phyloP scores from a whole-genome alignment of 2,113 vertebrate species.

The Caloenas nicobarica region DNA sequence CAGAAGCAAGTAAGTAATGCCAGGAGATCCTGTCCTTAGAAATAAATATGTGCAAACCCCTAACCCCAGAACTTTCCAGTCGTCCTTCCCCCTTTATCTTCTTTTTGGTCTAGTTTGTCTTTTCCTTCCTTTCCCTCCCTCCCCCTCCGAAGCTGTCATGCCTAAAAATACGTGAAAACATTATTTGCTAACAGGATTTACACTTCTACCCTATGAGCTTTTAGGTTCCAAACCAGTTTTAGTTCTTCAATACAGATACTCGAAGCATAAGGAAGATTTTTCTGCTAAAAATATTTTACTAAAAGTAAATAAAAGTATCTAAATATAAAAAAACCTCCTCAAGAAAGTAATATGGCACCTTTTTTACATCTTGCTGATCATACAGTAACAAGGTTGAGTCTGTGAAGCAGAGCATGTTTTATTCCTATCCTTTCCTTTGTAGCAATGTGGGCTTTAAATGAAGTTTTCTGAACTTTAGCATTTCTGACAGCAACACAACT shows the following conservation, averaged over 20 bases:
- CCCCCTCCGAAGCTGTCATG: not conserved
- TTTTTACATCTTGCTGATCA: not conserved
- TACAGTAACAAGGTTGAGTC: not conserved
- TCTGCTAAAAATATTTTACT: not conserved
- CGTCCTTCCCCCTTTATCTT: not conserved
- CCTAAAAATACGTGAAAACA: not conserved
- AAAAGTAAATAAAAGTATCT: not conserved
- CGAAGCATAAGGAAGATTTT: not conserved
- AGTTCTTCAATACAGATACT: not conserved
- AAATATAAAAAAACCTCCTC: not conserved
- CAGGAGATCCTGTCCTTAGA: accelerated
- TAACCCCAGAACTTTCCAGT: not conserved
- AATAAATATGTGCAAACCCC: not conserved
- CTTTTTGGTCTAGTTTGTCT: not conserved
- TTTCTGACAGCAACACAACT: not conserved
- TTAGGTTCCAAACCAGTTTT: not conserved
- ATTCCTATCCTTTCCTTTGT: not conserved
- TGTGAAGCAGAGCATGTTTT: not conserved
- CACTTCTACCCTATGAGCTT: not conserved
- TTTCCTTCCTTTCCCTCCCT: not conserved
- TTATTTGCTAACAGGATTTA: not conserved
- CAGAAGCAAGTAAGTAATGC: not conserved
- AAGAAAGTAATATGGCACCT: not conserved
- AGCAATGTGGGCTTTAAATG: not conserved
- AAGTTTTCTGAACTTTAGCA: not conserved